These are phyloP conservation scores for Philhelius pedissequus DNA, from an alignment of 2,888 invertebrate species.

Conservation along the genomic window DNA sequence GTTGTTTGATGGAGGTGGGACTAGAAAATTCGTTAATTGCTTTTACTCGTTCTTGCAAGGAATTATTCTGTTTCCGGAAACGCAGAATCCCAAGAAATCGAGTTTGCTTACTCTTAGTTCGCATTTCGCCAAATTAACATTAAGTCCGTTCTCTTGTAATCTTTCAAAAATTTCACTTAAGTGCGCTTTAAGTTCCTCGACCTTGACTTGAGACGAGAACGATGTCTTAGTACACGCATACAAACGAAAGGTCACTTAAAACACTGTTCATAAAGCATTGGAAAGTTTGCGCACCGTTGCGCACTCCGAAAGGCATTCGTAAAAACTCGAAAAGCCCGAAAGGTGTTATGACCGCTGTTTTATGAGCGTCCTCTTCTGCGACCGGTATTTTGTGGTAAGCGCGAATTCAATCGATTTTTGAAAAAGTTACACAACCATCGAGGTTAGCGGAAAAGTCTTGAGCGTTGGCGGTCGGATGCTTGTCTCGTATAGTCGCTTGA, in stretches of 20 bases:
- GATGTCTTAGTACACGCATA: conserved; percentile 35
- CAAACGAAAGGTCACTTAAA: conserved; percentile 63
- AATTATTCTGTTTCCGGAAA: conserved; percentile 1
- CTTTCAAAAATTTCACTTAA: too few species aligned
- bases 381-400: conserved; percentile 75
- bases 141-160: conserved; percentile 10
- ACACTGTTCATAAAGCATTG: too few species aligned
- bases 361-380: conserved; percentile 71
- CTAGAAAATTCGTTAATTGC: conserved; percentile 7
- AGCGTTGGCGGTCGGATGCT: too few species aligned
- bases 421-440: too few species aligned
- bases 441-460: too few species aligned
- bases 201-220: background rate
- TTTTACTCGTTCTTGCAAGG: conserved; percentile 1
- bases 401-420: background rate
- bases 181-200: background rate
- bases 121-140: background rate
- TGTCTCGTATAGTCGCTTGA: too few species aligned
- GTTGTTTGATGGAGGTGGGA: too few species aligned
- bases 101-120: too few species aligned
- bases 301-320: too few species aligned
- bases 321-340: too few species aligned
- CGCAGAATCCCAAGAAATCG: background rate
- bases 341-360: conserved; percentile 70
- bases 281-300: too few species aligned